Conservation (phyloP, 2,113 vertebrate species). For the Thunnus maccoyii region DNA sequence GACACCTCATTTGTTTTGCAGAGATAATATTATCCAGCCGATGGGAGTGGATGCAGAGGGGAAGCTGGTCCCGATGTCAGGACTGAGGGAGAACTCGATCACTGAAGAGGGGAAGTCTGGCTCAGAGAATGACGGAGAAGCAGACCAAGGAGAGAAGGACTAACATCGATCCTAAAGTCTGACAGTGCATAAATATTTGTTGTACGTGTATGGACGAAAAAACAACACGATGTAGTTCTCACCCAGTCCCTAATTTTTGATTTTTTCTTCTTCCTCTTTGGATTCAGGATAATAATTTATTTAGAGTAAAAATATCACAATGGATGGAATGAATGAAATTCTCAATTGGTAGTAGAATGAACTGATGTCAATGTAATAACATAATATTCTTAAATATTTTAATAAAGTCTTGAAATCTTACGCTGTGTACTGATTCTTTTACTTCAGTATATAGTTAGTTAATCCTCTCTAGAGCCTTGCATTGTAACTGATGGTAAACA, state of each 20-base stretch:
- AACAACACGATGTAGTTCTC: neutral
- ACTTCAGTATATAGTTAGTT: neutral
- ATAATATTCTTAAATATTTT: constrained; percentile 9
- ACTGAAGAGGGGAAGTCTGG: constrained; percentile 61
- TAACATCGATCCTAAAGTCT: constrained; percentile 6
- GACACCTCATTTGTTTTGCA: constrained; percentile 31
- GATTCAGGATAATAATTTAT: constrained; percentile 3
- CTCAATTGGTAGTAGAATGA: constrained; percentile 24
- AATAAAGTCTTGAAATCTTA: constrained; percentile 29
- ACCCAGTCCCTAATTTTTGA: neutral
- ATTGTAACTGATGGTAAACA: too few species aligned
- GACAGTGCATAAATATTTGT: neutral
- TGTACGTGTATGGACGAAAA: neutral
- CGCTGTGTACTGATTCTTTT: neutral
- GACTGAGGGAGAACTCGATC: constrained; percentile 50
- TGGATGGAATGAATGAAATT: constrained; percentile 18
- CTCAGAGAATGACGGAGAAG: constrained; percentile 57
- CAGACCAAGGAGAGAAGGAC: constrained; percentile 52
- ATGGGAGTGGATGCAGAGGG: constrained; percentile 79
- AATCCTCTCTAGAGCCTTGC: neutral
- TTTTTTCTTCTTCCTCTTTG: neutral
- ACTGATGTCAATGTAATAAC: neutral
- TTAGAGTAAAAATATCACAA: constrained; percentile 13
- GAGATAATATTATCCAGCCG: constrained; percentile 77
- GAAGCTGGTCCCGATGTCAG: constrained; percentile 71